A percentile compares a stretch with the other conserved stretches of the same genome.
Conservation (phyloP, 2,113 vertebrate species). For the Hiodon tergisus region DNA sequence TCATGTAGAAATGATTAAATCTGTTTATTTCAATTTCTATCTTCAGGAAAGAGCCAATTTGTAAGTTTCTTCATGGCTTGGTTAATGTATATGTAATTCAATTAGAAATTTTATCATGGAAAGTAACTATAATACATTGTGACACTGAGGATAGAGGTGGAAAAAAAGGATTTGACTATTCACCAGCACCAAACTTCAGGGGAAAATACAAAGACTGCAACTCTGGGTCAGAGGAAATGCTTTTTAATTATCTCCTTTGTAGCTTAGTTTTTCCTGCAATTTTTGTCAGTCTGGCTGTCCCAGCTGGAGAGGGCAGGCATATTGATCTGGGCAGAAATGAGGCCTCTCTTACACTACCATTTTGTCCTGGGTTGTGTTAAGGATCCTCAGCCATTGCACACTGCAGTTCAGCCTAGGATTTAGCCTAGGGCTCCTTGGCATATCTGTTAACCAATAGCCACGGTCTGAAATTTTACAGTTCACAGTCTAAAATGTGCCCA, state of each 20-base stretch:
- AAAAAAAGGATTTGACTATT: background rate
- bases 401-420: background rate
- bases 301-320: background rate
- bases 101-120: background rate
- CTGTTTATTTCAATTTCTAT: conserved; percentile 32
- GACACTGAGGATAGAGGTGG: background rate
- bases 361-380: background rate
- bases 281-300: background rate
- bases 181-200: background rate
- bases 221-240: background rate
- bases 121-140: background rate
- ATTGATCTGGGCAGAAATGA: background rate
- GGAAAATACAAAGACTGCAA: background rate
- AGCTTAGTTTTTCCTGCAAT: background rate
- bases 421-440: background rate
- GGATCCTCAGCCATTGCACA: background rate
- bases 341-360: background rate
- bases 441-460: too few relatives aligned
- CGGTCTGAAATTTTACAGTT: too few relatives aligned
- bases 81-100: background rate
- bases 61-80: conserved; percentile 29
- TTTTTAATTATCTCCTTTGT: conserved; percentile 10
- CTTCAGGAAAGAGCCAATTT: background rate
- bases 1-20: background rate
- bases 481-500: too few relatives aligned